These are phyloP conservation scores for Clarias fuscus DNA, from an alignment of 2,797 vertebrate species.

Conservation along the genomic window DNA sequence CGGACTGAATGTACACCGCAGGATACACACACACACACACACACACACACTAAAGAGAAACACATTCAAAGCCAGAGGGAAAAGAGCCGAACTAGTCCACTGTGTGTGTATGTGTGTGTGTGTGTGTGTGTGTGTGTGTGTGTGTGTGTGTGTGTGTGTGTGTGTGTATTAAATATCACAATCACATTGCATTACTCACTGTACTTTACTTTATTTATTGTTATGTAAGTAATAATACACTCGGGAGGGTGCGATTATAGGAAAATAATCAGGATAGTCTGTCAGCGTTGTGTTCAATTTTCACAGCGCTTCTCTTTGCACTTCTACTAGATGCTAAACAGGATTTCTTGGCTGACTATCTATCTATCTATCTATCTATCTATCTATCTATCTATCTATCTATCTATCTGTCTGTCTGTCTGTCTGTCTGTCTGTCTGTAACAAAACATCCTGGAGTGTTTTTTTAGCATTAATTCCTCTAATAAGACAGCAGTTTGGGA, in stretches of 20 bases:
- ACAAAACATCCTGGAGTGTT: not conserved
- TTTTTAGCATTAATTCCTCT: not conserved
- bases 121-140: not conserved
- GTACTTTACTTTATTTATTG: not conserved
- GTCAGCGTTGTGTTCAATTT: too few species aligned
- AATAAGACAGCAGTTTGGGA: not conserved
- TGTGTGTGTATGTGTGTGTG: not conserved
- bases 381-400: too few species aligned
- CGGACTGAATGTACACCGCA: constrained; percentile 59
- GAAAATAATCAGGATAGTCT: not conserved
- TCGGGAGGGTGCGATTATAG: not conserved
- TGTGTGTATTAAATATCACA: not conserved
- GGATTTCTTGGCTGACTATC: too few species aligned
- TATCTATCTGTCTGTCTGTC: too few species aligned
- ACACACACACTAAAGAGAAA: constrained; percentile 71
- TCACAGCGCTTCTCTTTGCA: too few species aligned
- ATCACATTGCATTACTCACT: not conserved
- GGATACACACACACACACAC: constrained; percentile 45
- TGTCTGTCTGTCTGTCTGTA: not conserved
- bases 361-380: too few species aligned
- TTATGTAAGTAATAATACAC: not conserved
- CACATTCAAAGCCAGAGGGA: constrained; percentile 50
- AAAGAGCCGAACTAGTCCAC: not conserved
- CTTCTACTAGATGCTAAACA: too few species aligned
- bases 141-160: not conserved